phyloP scores from a whole-genome alignment of 2,888 invertebrate genomes.

The Lomographa bimaculata region DNA sequence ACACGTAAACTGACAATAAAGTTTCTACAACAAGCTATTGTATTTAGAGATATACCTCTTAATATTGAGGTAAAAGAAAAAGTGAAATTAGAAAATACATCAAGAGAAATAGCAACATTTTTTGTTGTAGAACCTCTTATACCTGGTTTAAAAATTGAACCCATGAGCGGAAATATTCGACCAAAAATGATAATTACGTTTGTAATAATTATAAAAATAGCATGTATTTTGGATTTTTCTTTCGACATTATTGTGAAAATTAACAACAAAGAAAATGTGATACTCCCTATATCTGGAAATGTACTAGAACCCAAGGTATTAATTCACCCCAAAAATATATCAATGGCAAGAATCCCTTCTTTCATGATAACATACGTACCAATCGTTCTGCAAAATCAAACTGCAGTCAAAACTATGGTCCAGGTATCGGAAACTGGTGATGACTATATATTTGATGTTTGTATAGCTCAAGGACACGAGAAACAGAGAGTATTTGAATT shows the following conservation, averaged over 20 bases:
- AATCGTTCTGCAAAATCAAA: conserved; percentile 63
- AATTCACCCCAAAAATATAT: conserved; percentile 76
- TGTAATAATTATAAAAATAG: conserved; percentile 66
- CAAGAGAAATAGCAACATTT: conserved; percentile 78
- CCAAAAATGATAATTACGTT: conserved; percentile 76
- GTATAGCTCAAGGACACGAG: conserved; percentile 59
- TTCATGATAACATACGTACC: conserved; percentile 65
- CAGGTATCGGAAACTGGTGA: conserved; percentile 60
- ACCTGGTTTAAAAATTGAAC: conserved; percentile 75
- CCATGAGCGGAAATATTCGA: conserved; percentile 75
- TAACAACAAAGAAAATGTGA: conserved; percentile 70
- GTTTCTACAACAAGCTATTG: conserved; percentile 58
- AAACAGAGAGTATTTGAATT: conserved; percentile 59
- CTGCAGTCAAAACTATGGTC: conserved; percentile 51
- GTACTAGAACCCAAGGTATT: conserved; percentile 76
- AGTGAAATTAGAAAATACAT: conserved; percentile 78
- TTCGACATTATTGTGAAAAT: conserved; percentile 67
- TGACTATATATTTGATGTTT: conserved; percentile 68
- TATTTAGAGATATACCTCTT: conserved; percentile 69
- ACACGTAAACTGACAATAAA: conserved; percentile 70
- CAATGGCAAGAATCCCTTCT: conserved; percentile 74
- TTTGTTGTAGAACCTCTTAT: conserved; percentile 74
- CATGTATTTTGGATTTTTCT: conserved; percentile 65
- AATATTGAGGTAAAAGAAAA: conserved; percentile 66
- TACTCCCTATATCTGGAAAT: conserved; percentile 69